A percentile compares a stretch with the other conserved stretches of the same genome.
Evolutionary conservation across 2,113 vertebrate species (phyloP).

Genomic region (Calidris pugnax): DNA sequence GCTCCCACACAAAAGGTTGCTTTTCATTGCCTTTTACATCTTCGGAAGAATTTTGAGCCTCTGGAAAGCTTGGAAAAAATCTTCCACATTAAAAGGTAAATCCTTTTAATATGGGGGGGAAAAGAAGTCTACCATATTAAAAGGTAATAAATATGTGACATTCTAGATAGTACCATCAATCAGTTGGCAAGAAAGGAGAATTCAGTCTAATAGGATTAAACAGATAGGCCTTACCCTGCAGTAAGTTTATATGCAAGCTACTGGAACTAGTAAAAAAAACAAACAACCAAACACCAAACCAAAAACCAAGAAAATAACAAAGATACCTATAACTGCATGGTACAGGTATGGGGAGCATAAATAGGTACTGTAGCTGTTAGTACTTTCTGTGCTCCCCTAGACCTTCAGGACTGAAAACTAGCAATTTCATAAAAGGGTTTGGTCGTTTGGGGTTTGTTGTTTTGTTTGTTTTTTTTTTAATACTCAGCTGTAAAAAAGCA

Average conservation of each 20-base stretch:
- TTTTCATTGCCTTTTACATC: neutral
- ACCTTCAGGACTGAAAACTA: neutral
- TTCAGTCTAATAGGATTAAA: neutral
- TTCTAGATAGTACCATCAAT: no score
- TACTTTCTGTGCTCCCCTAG: neutral
- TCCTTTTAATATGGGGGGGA: no score
- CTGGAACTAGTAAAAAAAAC: neutral
- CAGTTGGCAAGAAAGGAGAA: no score
- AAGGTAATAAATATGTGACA: no score
- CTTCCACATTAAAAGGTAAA: no score
- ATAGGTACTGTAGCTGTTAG: neutral
- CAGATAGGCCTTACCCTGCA: neutral
- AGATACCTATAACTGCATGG: neutral
- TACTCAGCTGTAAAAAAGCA: neutral
- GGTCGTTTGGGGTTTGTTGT: neutral
- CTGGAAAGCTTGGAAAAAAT: no score
- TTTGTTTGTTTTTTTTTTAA: neutral
- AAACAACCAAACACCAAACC: neutral
- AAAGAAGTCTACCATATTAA: no score
- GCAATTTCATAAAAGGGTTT: neutral
- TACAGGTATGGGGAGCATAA: neutral
- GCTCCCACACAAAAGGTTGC: neutral
- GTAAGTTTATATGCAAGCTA: neutral
- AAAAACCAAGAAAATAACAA: neutral
- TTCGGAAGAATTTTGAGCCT: no score